phyloP scores from a whole-genome alignment of 2,888 invertebrate species.

The Imbricaverruca yamaguchii region DNA sequence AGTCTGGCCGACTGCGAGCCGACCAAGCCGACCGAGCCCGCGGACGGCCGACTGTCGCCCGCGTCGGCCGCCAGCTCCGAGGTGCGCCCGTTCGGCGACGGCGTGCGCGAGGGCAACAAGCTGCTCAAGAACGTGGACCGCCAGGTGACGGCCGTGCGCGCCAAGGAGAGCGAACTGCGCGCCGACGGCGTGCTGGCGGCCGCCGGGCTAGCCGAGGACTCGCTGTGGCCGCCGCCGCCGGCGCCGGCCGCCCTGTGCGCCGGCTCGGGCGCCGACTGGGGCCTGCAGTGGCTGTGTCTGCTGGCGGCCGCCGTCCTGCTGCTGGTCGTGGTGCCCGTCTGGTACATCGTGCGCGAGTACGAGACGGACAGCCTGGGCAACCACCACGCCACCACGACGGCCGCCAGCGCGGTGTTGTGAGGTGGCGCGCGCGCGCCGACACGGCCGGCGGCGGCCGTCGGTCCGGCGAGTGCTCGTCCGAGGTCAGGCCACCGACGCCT shows the following conservation, averaged over 20 bases:
- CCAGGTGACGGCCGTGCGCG: neutral
- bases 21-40: neutral
- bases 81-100: slow-evolving; percentile 15
- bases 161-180: neutral
- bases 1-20: neutral
- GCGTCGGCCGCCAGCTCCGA: neutral
- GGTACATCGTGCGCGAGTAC: slow-evolving; percentile 5
- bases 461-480: too few species aligned
- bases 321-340: slow-evolving; percentile 6
- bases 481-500: too few species aligned
- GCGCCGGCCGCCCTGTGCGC: neutral
- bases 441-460: too few species aligned
- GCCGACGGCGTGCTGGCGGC: neutral
- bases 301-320: neutral
- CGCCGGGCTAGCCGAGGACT: too few species aligned
- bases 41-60: neutral
- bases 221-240: neutral
- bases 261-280: slow-evolving; percentile 12
- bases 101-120: slow-evolving; percentile 5
- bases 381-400: neutral
- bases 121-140: slow-evolving; percentile 15
- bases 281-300: slow-evolving; percentile 11
- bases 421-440: too few species aligned
- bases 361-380: neutral
- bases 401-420: neutral